Base-by-base conservation (phyloP, 2,797 vertebrate genomes). In the Pangasius macronema region DNA sequence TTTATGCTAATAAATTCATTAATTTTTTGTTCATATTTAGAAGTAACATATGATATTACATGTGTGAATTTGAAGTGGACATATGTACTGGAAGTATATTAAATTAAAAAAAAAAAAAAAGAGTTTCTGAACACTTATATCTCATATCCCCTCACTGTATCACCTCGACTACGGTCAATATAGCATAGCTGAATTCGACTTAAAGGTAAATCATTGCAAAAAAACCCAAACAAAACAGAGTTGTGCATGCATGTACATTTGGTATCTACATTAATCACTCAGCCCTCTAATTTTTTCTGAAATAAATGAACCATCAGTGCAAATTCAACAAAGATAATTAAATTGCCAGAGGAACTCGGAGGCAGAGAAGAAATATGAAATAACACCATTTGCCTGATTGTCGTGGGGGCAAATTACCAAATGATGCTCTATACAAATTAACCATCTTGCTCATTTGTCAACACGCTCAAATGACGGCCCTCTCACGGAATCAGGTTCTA, bases 291-390 rank as follows among this genome's bases (percentile, higher is more conserved):
- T 88, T 90, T 89, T 90, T 87, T 86, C 76, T 72, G 72, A 89
- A 89, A 91, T 84, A 91, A 87, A 91, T 91, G 88, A 90, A 89
- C 87, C 90, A 89, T 90, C 86, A 72, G 81, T 72, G 82, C 79
- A 89, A 91, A 88, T 91, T 90, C 89, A 90, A 88, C 76, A 88
- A 89, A 89, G 75, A 90, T 91, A 91, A 92, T 90, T 90, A 89
- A 89, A 91, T 92, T 89, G 85, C 90, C 89, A 89, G 87, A 90
- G 85, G 87, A 90, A 90, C 85, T 87, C 63, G 42, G 65, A 87
- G 84, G 81, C 82, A 67, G 59, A 84, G 79, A 91, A 90, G 89
- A 91, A 91, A 90, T 91, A 90, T 91, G 89, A 91, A 91, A 90
- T 82, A 89, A 89, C 86, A 91, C 82, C 83, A 87, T 88, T 91